phyloP scores from a whole-genome alignment of 2,888 invertebrate genomes.

The Reticulitermes lucifugus region DNA sequence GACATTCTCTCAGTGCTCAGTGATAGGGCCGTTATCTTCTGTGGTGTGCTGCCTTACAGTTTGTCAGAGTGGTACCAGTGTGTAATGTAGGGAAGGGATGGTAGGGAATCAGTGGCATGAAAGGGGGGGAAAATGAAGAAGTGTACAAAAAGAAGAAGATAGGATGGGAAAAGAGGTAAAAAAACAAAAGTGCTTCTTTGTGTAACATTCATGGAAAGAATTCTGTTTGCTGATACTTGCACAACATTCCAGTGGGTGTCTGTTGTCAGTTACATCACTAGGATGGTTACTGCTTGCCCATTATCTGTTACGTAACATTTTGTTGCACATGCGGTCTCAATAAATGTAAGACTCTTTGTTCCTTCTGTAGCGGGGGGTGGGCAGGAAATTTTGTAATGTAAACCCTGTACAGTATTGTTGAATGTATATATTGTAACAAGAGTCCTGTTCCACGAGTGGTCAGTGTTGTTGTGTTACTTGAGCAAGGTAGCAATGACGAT shows the following conservation, averaged over 20 bases:
- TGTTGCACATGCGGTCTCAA: not conserved
- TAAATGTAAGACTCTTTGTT: not conserved
- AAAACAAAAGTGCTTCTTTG: no score
- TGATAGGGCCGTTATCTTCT: no score
- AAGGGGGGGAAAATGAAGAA: no score
- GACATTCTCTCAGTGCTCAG: no score
- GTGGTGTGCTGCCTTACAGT: no score
- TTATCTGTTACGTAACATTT: not conserved
- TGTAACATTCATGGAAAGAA: no score
- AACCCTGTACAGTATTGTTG: slow-evolving; percentile 24
- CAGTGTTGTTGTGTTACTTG: not conserved
- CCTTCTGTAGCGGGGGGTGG: not conserved
- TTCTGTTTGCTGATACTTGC: not conserved
- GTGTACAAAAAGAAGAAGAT: no score
- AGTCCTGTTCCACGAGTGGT: not conserved
- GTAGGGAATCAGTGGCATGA: no score
- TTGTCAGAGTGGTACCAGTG: no score
- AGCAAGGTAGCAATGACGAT: not conserved
- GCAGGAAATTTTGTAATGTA: slow-evolving; percentile 8
- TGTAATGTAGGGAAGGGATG: no score
- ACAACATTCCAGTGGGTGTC: not conserved
- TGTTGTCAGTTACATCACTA: not conserved
- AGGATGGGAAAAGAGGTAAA: no score
- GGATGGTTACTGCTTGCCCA: not conserved
- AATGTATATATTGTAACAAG: slow-evolving; percentile 36